Evolutionary conservation across 2,797 vertebrate genomes (phyloP).

Genomic region (Poecilia wingei): DNA sequence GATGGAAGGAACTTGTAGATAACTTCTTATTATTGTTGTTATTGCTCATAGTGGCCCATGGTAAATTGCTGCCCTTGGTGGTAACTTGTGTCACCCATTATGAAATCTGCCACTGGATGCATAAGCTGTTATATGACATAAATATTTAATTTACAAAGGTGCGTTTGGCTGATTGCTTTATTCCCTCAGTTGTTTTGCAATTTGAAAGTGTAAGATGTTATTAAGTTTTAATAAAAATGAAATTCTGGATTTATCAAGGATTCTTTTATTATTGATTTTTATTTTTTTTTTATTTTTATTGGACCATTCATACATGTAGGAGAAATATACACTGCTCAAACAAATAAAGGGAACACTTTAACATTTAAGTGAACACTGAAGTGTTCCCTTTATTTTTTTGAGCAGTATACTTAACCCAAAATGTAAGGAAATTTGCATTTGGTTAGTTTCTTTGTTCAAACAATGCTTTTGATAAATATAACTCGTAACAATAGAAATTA

Average conservation of each 20-base stretch:
- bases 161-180: background rate
- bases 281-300: background rate
- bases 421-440: background rate
- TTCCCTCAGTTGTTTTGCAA: background rate
- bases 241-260: background rate
- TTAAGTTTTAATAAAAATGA: background rate
- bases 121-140: background rate
- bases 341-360: too few species aligned
- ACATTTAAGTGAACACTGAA: too few species aligned
- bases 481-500: background rate
- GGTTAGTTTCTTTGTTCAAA: background rate
- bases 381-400: too few species aligned
- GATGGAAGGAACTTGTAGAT: background rate
- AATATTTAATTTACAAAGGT: background rate
- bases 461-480: background rate
- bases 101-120: background rate
- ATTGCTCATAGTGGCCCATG: background rate
- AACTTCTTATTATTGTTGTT: background rate
- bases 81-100: background rate
- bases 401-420: background rate
- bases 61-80: background rate
- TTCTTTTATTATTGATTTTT: background rate
- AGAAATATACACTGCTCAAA: background rate
- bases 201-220: background rate
- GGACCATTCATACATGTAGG: background rate